Evolutionary conservation across 2,113 vertebrate genomes (phyloP).

Genomic region (Pyrgilauda ruficollis): DNA sequence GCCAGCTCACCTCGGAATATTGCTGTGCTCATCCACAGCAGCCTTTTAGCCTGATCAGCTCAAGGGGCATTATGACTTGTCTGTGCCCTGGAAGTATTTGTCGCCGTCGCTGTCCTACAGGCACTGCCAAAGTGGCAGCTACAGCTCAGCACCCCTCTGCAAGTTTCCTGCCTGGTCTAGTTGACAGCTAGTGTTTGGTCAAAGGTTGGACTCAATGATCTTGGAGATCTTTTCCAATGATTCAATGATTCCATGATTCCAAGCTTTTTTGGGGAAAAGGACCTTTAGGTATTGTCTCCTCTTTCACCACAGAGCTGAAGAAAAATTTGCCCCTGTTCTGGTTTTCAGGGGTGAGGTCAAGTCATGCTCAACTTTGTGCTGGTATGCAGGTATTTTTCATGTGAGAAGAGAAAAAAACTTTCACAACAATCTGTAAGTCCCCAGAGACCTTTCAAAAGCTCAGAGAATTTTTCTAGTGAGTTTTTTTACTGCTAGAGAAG

Average conservation of each 20-base stretch:
- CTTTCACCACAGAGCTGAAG: not conserved
- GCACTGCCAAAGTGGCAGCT: not conserved
- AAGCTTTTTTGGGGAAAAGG: not conserved
- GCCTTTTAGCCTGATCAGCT: not conserved
- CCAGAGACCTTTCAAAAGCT: not conserved
- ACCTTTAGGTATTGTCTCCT: fast-evolving
- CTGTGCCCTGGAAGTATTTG: fast-evolving
- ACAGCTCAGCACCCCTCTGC: not conserved
- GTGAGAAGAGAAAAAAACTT: not conserved
- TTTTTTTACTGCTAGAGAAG: not conserved
- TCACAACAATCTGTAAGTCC: not conserved
- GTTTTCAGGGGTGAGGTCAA: not conserved
- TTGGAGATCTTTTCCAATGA: not conserved
- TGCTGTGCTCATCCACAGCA: not conserved
- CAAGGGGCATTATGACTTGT: not conserved
- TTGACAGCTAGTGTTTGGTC: fast-evolving
- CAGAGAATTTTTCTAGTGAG: not conserved
- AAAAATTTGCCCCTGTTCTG: not conserved
- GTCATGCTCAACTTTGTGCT: not conserved
- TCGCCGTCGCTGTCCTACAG: not conserved
- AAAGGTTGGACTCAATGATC: fast-evolving
- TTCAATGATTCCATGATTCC: not conserved
- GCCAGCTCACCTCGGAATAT: fast-evolving
- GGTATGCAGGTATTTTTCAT: not conserved
- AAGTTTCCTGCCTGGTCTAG: fast-evolving